phyloP scores from a whole-genome alignment of 1,140 invertebrate genomes.

The Centruroides sculpturatus region DNA sequence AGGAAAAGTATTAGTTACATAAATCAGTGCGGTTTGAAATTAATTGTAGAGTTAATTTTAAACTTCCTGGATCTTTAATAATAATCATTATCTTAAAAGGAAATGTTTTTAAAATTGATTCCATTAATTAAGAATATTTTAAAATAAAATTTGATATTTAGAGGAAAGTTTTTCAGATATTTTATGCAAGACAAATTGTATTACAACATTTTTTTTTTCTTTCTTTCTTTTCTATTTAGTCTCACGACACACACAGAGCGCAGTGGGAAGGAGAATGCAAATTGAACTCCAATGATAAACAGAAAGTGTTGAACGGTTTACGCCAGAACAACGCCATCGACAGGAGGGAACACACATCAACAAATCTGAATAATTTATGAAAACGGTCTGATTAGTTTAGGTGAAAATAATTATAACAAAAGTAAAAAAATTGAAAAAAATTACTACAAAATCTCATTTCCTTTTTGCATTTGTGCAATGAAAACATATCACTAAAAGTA shows the following conservation, averaged over 20 bases:
- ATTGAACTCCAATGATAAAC: background rate
- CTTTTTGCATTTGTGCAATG: too few species aligned
- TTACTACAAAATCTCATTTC: too few species aligned
- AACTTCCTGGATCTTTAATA: background rate
- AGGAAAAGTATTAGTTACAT: background rate
- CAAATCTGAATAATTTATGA: too few species aligned
- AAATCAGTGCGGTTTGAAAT: background rate
- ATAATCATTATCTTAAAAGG: background rate
- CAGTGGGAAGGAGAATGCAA: conserved; percentile 13
- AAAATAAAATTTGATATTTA: background rate
- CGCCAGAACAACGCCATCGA: too few species aligned
- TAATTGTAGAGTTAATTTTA: background rate
- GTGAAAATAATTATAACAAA: too few species aligned
- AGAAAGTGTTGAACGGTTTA: too few species aligned
- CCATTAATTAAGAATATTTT: background rate
- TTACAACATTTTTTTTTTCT: background rate
- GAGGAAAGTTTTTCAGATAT: too few species aligned
- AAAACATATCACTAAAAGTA: too few species aligned
- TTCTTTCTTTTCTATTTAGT: conserved; percentile 1
- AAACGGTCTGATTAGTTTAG: too few species aligned
- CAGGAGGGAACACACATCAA: too few species aligned
- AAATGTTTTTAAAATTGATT: background rate
- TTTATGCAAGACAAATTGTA: too few species aligned
- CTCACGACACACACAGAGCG: conserved; percentile 9
- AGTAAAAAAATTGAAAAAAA: too few species aligned